phyloP scores from a whole-genome alignment of 1,140 invertebrate genomes.

The Sycobia sp. region DNA sequence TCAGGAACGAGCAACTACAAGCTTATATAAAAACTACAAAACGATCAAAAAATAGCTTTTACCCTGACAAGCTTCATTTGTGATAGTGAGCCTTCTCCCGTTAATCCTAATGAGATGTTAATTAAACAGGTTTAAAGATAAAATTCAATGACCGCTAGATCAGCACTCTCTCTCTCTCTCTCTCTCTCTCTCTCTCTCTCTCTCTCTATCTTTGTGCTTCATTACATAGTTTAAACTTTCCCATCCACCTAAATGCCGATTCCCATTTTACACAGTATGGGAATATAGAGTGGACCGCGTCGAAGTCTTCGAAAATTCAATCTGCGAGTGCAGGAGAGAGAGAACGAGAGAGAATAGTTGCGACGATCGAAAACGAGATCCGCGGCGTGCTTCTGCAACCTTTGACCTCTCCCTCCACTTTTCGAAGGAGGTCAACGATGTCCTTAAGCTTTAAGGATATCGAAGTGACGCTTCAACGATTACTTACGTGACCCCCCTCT shows the following conservation, averaged over 20 bases:
- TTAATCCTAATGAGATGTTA: too few relatives aligned
- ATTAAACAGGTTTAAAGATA: background rate
- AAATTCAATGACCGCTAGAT: slow-evolving; percentile 24
- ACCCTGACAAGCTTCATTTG: too few relatives aligned
- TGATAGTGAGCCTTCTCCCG: too few relatives aligned
- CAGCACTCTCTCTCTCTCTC: background rate
- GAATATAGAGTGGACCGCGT: background rate
- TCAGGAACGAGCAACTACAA: too few relatives aligned
- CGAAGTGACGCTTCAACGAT: slow-evolving; percentile 25
- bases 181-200: background rate
- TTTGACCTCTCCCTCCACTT: too few relatives aligned
- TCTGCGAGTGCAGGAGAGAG: slow-evolving; percentile 21
- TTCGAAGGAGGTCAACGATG: slow-evolving; percentile 55
- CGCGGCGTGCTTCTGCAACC: slow-evolving; percentile 4
- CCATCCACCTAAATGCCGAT: too few relatives aligned
- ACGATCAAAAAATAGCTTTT: too few relatives aligned
- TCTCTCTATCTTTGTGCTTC: background rate
- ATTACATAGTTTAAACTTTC: too few relatives aligned
- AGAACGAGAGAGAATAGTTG: too few relatives aligned
- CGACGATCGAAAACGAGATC: slow-evolving; percentile 36
- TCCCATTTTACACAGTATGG: too few relatives aligned
- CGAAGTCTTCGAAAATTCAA: slow-evolving; percentile 25
- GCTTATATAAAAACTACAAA: too few relatives aligned
- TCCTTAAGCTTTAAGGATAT: slow-evolving; percentile 54
- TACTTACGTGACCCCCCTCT: slow-evolving; percentile 14